Conservation (phyloP, 2,113 vertebrate genomes). For the Isichthys henryi region DNA sequence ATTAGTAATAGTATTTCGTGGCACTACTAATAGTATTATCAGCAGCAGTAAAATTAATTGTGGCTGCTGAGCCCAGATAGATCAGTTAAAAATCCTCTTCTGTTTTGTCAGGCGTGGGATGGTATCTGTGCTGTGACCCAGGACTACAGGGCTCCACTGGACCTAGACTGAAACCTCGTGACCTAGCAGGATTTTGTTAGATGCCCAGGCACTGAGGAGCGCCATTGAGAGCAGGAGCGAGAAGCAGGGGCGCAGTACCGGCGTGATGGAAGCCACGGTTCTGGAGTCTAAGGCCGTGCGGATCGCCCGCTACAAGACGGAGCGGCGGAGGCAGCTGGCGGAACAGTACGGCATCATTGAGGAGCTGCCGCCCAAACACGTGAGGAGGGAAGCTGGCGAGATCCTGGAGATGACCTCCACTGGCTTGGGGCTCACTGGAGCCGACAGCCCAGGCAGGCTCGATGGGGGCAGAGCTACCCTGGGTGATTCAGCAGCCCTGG, state of each 20-base stretch:
- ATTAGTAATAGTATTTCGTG: too few species aligned
- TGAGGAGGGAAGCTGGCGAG: slow-evolving; percentile 32
- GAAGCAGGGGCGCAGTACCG: slow-evolving; percentile 25
- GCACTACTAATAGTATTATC: too few species aligned
- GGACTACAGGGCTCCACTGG: not conserved
- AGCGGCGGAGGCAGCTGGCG: slow-evolving; percentile 60
- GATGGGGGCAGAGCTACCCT: not conserved
- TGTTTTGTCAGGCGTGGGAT: not conserved
- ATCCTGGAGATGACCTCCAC: not conserved
- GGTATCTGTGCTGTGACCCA: not conserved
- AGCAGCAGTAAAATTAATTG: not conserved
- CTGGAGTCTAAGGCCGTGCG: slow-evolving; percentile 60
- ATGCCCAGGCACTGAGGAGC: slow-evolving; percentile 26
- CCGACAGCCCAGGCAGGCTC: slow-evolving; percentile 22
- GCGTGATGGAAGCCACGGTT: slow-evolving; percentile 45
- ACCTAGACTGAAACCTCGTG: not conserved
- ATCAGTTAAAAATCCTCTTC: not conserved
- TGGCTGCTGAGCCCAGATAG: not conserved
- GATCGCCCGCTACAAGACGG: slow-evolving; percentile 66
- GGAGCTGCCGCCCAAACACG: slow-evolving; percentile 54
- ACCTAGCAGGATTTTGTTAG: not conserved
- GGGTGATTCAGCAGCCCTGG: slow-evolving; percentile 7
- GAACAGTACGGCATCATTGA: slow-evolving; percentile 51
- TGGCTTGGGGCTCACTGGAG: slow-evolving; percentile 28
- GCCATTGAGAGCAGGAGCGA: slow-evolving; percentile 5